phyloP scores from a whole-genome alignment of 2,797 vertebrate species.

The Gadopsis bispinosus region DNA sequence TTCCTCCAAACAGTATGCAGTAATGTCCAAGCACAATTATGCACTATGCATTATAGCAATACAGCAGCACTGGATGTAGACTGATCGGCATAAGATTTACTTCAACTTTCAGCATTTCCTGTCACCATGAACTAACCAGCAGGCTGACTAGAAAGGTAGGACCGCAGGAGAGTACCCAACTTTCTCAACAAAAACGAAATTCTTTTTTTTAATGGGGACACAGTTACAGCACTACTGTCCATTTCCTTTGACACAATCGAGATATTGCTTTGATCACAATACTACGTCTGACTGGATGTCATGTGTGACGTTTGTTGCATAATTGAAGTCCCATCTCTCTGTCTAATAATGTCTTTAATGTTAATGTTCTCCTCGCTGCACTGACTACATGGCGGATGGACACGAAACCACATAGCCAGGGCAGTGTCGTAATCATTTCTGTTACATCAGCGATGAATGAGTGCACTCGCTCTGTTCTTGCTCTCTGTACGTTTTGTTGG shows the following conservation, averaged over 20 bases:
- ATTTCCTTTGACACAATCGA: conserved; percentile 19
- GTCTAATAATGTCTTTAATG: conserved; percentile 31
- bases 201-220: no score
- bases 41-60: conserved; percentile 74
- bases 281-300: conserved; percentile 27
- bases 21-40: conserved; percentile 80
- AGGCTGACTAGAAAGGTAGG: conserved; percentile 25
- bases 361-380: conserved; percentile 43
- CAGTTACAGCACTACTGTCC: conserved; percentile 8
- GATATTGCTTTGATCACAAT: conserved; percentile 26
- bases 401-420: conserved; percentile 41
- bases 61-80: conserved; percentile 41
- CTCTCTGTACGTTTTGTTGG: conserved; percentile 47
- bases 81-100: conserved; percentile 31
- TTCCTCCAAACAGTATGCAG: conserved; percentile 59
- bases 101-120: conserved; percentile 27
- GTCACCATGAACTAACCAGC: conserved; percentile 53
- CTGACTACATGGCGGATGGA: conserved; percentile 44
- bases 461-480: conserved; percentile 49
- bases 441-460: conserved; percentile 40
- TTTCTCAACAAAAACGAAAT: not conserved
- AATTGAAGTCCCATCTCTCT: conserved; percentile 37
- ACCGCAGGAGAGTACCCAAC: conserved; percentile 11
- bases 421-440: conserved; percentile 57
- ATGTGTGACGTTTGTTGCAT: conserved; percentile 40